Conservation (phyloP, 1,140 invertebrate genomes). For the Bicyclus anynana region DNA sequence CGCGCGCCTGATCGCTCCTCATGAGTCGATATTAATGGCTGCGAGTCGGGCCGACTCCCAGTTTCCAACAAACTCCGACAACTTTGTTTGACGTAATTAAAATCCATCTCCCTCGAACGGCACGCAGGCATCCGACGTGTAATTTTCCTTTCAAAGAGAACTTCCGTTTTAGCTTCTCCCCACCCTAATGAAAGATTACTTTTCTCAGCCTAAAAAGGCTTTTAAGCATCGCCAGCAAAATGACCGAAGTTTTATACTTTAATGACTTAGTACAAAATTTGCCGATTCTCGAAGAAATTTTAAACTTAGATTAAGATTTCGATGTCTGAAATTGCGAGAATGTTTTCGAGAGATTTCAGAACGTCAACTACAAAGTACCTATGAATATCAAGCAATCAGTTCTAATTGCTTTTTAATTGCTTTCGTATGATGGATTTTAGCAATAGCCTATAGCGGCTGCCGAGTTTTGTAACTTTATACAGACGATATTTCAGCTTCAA, state of each 20-base stretch:
- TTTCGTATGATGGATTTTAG: slow-evolving; percentile 21
- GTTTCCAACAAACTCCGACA: slow-evolving; percentile 45
- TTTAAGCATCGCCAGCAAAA: slow-evolving; percentile 75
- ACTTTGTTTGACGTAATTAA: slow-evolving; percentile 76
- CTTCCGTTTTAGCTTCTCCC: slow-evolving; percentile 74
- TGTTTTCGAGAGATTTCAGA: slow-evolving; percentile 61
- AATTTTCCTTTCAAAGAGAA: slow-evolving; percentile 77
- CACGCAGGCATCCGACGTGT: slow-evolving; percentile 65
- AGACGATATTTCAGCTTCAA: neutral
- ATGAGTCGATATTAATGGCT: slow-evolving; percentile 39
- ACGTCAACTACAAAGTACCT: slow-evolving; percentile 51
- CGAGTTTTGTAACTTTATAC: slow-evolving; percentile 5
- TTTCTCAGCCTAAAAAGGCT: slow-evolving; percentile 75
- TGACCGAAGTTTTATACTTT: slow-evolving; percentile 77
- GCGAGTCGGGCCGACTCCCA: slow-evolving; percentile 16
- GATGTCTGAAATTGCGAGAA: slow-evolving; percentile 67
- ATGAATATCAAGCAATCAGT: slow-evolving; percentile 67
- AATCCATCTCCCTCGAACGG: slow-evolving; percentile 66
- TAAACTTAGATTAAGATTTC: slow-evolving; percentile 77
- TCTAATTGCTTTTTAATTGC: slow-evolving; percentile 73
- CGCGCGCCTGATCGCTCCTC: slow-evolving; percentile 18
- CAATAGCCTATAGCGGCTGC: slow-evolving; percentile 6
- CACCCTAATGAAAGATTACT: slow-evolving; percentile 75
- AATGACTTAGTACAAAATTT: slow-evolving; percentile 77
- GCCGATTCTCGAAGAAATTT: slow-evolving; percentile 75